These are phyloP conservation scores for Oikopleura albicans DNA, from an alignment of 23 tunicate species.

Conservation along the genomic window DNA sequence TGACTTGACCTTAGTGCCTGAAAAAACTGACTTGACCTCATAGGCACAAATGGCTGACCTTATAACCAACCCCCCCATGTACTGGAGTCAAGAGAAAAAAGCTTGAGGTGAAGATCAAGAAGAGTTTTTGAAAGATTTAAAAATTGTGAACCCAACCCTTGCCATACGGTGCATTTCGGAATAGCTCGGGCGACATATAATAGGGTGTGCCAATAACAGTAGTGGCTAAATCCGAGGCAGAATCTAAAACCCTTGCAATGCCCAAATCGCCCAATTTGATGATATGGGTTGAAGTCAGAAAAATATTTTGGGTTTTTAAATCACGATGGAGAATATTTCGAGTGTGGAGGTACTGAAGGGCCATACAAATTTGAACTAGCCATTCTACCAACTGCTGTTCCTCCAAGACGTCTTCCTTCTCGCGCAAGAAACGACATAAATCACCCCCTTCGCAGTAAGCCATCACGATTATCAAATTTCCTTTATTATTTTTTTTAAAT, in stretches of 20 bases:
- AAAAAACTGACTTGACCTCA: too few relatives aligned
- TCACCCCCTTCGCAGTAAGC: conserved; percentile 74
- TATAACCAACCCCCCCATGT: too few relatives aligned
- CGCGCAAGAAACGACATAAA: conserved; percentile 53
- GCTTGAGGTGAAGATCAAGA: neutral
- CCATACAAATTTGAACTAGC: conserved; percentile 99
- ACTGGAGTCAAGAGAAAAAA: too few relatives aligned
- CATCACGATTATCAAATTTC: neutral
- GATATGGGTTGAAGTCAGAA: conserved; percentile 73
- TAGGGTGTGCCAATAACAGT: conserved; percentile 53
- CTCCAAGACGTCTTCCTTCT: conserved; percentile 31
- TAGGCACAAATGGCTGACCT: too few relatives aligned
- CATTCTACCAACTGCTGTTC: conserved; percentile 80
- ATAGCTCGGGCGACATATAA: conserved; percentile 94
- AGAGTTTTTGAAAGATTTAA: neutral
- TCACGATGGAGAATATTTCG: conserved; percentile 75
- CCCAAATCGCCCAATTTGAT: conserved; percentile 36
- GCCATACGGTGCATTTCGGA: conserved; percentile 75
- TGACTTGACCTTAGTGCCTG: too few relatives aligned
- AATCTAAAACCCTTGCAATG: neutral
- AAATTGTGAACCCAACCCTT: conserved; percentile 83
- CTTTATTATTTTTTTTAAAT: too few relatives aligned
- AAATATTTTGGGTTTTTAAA: conserved; percentile 89
- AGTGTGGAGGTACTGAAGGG: conserved; percentile 79
- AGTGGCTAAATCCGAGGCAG: conserved; percentile 7